Base-by-base conservation (phyloP, 1,140 invertebrate genomes). In the Cherax destructor region DNA sequence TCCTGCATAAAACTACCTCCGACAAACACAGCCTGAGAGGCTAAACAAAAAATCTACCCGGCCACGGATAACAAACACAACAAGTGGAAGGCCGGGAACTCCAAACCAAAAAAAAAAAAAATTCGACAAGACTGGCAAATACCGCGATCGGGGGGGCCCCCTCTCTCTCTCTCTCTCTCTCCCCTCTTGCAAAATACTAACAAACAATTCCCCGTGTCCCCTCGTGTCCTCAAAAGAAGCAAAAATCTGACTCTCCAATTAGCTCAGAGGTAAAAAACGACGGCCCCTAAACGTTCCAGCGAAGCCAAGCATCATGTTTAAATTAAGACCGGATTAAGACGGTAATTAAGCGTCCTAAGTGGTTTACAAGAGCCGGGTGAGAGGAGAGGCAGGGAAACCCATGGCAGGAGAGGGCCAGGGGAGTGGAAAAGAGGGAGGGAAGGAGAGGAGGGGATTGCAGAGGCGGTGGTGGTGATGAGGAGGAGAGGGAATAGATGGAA, bases 271-370 rank as follows among this genome's bases (percentile, higher is more conserved):
- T 16, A 78, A 78, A 78, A 86, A 86, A 80, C 7, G 50, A 30
- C 18, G 69, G 6, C 69, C 21, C 85, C 76, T 86, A 86, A 86
- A 86, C 74, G 85, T 74, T 78, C 74, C 85, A 41, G 47, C 72
- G 74, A 86, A 86, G 85, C 85, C 74, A 86, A 86, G 84, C 74
- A 86, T 86, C 85, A 86, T 86, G 85, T 86, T 77, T 81, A 86
- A 77, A 86, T 86, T 86, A 86, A 86, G 72, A 78, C 50, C 72
- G 56, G 84, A 86, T 86, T 86, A 86, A 86, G 85, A 86, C 52
- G 85, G 85, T 86, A 78, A 86, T 86, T 86, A 86, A 86, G 85
- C 85, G 84, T 76, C 47, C 74, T 86, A 86, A 86, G 85, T 86
- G 85, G 85, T 86, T 86, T 86, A 86, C 85, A 86, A 86, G 85